phyloP scores from a whole-genome alignment of 2,797 vertebrate genomes.

The Erpetoichthys calabaricus region DNA sequence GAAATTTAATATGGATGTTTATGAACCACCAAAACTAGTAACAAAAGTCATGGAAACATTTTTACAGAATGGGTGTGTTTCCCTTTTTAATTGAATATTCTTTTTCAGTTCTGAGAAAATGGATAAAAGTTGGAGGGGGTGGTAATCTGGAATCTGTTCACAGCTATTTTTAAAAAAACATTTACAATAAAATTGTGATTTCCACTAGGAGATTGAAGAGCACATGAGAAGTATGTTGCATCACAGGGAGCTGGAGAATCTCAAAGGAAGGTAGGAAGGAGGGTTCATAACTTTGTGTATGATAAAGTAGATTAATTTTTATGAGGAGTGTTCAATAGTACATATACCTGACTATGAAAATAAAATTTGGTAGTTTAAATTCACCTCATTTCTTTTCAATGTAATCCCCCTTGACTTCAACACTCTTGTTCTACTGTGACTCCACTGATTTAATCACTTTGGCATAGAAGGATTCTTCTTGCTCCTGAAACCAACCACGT shows the following conservation, averaged over 20 bases:
- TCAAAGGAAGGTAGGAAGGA: slow-evolving; percentile 74
- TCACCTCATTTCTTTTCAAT: no score
- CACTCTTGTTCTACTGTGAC: no score
- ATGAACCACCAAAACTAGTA: not conserved
- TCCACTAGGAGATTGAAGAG: slow-evolving; percentile 82
- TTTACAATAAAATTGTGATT: not conserved
- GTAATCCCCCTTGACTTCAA: no score
- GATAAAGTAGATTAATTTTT: not conserved
- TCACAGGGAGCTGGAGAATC: slow-evolving; percentile 91
- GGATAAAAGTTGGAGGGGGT: not conserved
- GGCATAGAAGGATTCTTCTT: no score
- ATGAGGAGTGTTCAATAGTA: not conserved
- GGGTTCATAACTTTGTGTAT: not conserved
- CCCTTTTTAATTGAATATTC: not conserved
- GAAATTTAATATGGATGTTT: no score
- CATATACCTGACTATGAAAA: no score
- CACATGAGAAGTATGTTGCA: slow-evolving; percentile 97
- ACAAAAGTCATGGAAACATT: not conserved
- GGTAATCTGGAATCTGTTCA: not conserved
- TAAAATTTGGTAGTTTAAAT: no score
- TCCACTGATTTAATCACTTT: no score
- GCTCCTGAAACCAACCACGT: no score
- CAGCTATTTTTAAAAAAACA: no score
- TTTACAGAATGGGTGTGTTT: not conserved
- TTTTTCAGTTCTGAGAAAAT: not conserved